phyloP scores from a whole-genome alignment of 2,113 vertebrate genomes.

The Rutilus rutilus region DNA sequence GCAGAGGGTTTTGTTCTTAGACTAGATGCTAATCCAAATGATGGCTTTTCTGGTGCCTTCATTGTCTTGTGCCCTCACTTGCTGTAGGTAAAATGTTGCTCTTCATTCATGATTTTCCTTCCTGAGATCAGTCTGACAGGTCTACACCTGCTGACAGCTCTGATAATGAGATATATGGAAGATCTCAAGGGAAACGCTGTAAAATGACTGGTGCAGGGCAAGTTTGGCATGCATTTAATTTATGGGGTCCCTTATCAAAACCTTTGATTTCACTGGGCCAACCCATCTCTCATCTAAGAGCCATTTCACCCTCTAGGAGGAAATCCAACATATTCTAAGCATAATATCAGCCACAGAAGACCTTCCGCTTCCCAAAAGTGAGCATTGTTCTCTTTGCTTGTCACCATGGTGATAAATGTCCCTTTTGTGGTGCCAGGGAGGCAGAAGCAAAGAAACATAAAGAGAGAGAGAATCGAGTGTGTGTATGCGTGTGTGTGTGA shows the following conservation, averaged over 20 bases:
- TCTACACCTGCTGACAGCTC: slow-evolving; percentile 10
- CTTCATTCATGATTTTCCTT: not conserved
- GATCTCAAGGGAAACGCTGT: slow-evolving; percentile 7
- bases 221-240: slow-evolving; percentile 10
- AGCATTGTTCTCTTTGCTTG: slow-evolving; percentile 57
- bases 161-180: slow-evolving; percentile 11
- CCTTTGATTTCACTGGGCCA: slow-evolving; percentile 40
- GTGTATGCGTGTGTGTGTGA: slow-evolving; percentile 46
- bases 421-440: slow-evolving; percentile 58
- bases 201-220: not conserved
- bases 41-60: slow-evolving; percentile 4
- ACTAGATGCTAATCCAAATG: slow-evolving; percentile 9
- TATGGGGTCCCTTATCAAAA: slow-evolving; percentile 23
- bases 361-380: slow-evolving; percentile 60
- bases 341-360: slow-evolving; percentile 59
- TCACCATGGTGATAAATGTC: slow-evolving; percentile 62
- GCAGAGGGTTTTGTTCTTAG: not conserved
- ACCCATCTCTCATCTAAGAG: slow-evolving; percentile 23
- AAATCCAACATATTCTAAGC: slow-evolving; percentile 57
- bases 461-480: slow-evolving; percentile 52
- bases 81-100: not conserved
- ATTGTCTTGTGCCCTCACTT: not conserved
- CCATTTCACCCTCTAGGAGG: slow-evolving; percentile 47
- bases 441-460: slow-evolving; percentile 41
- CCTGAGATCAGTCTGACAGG: slow-evolving; percentile 1